Conservation (phyloP, 2,888 invertebrate genomes). For the Conomelus anceps region DNA sequence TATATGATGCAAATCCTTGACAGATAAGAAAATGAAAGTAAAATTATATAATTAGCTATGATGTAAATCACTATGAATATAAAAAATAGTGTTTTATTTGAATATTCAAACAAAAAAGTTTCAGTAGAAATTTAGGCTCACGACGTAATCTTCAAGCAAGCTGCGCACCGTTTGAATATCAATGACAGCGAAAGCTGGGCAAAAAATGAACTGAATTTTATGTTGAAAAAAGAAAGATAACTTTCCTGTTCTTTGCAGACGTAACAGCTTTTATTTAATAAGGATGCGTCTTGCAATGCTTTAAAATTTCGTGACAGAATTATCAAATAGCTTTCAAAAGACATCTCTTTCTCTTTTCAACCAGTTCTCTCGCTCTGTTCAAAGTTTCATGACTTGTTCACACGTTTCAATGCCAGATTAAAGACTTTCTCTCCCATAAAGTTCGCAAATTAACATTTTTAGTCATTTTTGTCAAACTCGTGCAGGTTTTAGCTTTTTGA, state of each 20-base stretch:
- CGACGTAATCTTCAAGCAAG: background rate
- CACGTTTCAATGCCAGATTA: too few species aligned
- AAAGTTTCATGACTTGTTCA: too few species aligned
- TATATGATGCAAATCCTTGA: too few species aligned
- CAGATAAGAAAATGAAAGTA: too few species aligned
- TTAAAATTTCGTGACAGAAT: background rate
- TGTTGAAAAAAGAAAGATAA: background rate
- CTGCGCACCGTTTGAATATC: background rate
- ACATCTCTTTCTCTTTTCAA: too few species aligned
- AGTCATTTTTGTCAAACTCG: too few species aligned
- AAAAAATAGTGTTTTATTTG: background rate
- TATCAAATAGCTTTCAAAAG: background rate
- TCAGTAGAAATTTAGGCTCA: background rate
- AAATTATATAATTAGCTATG: too few species aligned
- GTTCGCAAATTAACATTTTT: too few species aligned
- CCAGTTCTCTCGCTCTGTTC: background rate
- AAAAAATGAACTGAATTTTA: background rate
- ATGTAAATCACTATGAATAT: too few species aligned
- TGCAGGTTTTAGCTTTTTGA: too few species aligned
- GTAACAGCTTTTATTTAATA: background rate
- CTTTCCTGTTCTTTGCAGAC: background rate
- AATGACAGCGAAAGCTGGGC: background rate
- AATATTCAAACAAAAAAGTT: background rate
- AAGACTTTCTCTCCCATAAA: too few species aligned
- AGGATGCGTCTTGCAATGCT: background rate